Evolutionary conservation across 2,888 invertebrate genomes (phyloP), one percentile per base, ranked within the genome.

Genomic region (Microctonus aethiopoides): DNA sequence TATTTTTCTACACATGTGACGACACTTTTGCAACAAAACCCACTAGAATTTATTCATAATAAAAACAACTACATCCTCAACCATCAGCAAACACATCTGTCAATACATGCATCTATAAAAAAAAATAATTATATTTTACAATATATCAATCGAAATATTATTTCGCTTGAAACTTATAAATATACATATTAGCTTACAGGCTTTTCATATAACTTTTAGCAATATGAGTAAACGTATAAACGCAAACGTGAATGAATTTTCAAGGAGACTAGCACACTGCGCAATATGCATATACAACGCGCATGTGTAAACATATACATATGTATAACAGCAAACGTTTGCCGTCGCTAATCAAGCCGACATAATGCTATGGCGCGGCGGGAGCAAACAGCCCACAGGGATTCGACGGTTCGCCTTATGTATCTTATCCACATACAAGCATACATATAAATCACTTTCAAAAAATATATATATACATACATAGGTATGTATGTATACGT

Each of bases 311-410:
- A 61, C 39, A 54, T 24, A 29, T 29, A 54, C 26, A 4, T 16
- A 20, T 16, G 16, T 16, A 46, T 16, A 46, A 7, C 77, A 79
- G 84, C 81, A 86, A 85, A 86, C 84, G 85, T 85, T 86, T 86
- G 82, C 84, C 79, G 82, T 84, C 82, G 83, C 84, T 84, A 86
- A 86, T 86, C 84, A 86, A 84, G 83, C 85, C 79, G 77, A 79
- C 82, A 85, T 85, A 86, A 86, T 86, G 80, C 84, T 81, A 75
- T 74, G 77, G 79, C 78, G 75, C 73, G 76, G 75, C 74, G 62
- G 70, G 66, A 70, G 79, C 83, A 85, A 85, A 85, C 80, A 85
- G 83, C 85, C 84, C 76, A 78, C 79, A 80, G 86, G 81, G 72
- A 77, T 80, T 77, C 73, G 46, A 75, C 78, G 76, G 79, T 77